Evolutionary conservation across 2,888 invertebrate genomes (phyloP).

Genomic region (Amblyjoppa proteus): DNA sequence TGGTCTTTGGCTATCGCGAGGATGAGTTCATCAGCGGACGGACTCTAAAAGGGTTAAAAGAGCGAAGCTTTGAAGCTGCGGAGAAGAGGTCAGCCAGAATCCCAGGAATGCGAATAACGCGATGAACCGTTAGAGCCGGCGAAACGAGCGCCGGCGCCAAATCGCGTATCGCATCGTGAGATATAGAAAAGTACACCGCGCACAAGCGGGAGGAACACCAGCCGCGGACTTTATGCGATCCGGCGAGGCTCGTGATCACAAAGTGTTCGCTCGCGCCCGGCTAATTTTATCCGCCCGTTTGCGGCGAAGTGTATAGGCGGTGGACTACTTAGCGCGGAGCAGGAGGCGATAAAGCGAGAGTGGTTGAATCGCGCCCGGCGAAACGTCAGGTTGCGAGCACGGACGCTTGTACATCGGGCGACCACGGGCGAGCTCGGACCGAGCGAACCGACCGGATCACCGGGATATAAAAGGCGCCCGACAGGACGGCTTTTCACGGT

Average conservation of each 20-base stretch:
- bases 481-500: slow-evolving; percentile 38
- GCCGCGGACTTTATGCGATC: slow-evolving; percentile 20
- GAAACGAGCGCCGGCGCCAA: not conserved
- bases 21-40: not conserved
- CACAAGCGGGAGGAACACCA: not conserved
- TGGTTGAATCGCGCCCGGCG: slow-evolving; percentile 45
- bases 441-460: slow-evolving; percentile 25
- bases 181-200: not conserved
- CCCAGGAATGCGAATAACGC: slow-evolving; percentile 7
- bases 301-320: slow-evolving; percentile 22
- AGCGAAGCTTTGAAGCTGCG: slow-evolving; percentile 1
- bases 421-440: slow-evolving; percentile 26
- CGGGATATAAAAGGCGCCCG: slow-evolving; percentile 45
- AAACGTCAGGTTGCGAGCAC: slow-evolving; percentile 4
- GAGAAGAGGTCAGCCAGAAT: not conserved
- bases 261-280: slow-evolving; percentile 40
- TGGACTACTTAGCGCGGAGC: slow-evolving; percentile 60
- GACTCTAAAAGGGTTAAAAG: slow-evolving; percentile 14
- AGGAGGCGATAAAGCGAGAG: slow-evolving; percentile 55
- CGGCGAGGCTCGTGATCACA: slow-evolving; percentile 33
- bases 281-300: slow-evolving; percentile 71
- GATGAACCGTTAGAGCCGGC: not conserved
- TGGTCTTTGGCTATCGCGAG: not conserved
- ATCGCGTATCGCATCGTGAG: not conserved
- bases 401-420: not conserved